Evolutionary conservation across 2,888 invertebrate species (phyloP), one percentile per base, ranked within the genome.

Genomic region (Agrotis exclamationis): DNA sequence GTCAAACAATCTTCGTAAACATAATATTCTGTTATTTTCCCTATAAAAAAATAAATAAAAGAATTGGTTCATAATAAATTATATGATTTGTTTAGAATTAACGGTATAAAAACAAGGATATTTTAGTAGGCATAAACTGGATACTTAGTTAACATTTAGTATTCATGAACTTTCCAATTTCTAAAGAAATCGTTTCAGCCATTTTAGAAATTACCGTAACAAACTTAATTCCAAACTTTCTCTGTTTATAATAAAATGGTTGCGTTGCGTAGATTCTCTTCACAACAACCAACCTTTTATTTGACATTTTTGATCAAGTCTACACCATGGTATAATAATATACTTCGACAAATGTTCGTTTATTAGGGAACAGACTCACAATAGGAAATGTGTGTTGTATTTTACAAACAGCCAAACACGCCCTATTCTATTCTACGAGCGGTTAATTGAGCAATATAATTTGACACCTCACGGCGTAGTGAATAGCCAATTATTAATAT

Each of bases 401-500:
- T 93, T 92, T 92, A 90, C 87, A 92, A 93, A 93, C 93, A 92
- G 85, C 81, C 89, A 90, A 91, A 90, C 92, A 93, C 92, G 91
- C 93, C 94, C 93, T 92, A 93, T 93, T 94, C 95, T 94, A 94
- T 94, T 93, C 93, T 90, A 91, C 90, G 89, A 89, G 89, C 93
- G 92, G 94, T 93, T 95, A 96, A 96, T 96, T 94, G 95, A 95
- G 95, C 94, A 93, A 95, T 96, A 95, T 96, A 96, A 95, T 95
- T 96, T 95, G 96, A 96, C 96, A 96, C 95, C 96, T 95, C 94
- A 92, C 93, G 90, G 91, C 91, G 91, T 90, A 91, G 92, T 96
- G 96, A 96, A 96, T 96, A 95, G 95, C 94, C 96, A 96, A 96
- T 96, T 95, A 96, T 95, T 95, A 95, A 95, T 95, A 95, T 95